Conservation (phyloP, 1,140 invertebrate genomes). For the Neodiprion virginianus region DNA sequence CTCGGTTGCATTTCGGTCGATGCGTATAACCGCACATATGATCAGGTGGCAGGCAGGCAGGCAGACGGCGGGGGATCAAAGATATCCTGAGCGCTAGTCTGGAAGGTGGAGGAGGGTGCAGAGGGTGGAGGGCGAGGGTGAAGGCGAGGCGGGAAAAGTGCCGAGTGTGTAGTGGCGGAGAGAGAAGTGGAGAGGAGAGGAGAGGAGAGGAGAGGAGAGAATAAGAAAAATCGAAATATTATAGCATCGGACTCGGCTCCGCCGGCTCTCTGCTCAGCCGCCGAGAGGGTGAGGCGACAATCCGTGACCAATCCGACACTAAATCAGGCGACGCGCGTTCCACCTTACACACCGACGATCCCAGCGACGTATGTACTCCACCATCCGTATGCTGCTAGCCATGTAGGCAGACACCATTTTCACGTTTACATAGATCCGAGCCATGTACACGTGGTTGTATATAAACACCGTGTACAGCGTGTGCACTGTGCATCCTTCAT, state of each 20-base stretch:
- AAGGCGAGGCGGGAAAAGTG: slow-evolving; percentile 12
- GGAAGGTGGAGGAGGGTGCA: slow-evolving; percentile 23
- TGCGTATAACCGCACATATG: slow-evolving; percentile 2
- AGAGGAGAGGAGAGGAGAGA: slow-evolving; percentile 33
- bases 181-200: slow-evolving; percentile 19
- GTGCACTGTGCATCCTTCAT: too few relatives aligned
- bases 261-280: slow-evolving; percentile 16
- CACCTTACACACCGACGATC: neutral
- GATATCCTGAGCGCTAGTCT: slow-evolving; percentile 20
- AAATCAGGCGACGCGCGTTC: slow-evolving; percentile 50
- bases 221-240: slow-evolving; percentile 26
- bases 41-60: slow-evolving; percentile 14
- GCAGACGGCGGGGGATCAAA: neutral
- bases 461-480: too few relatives aligned
- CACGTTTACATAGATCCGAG: too few relatives aligned
- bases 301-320: slow-evolving; percentile 55
- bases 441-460: too few relatives aligned
- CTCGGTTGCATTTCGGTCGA: neutral
- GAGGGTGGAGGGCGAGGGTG: neutral
- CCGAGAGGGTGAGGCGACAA: slow-evolving; percentile 49
- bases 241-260: slow-evolving; percentile 25
- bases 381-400: too few relatives aligned
- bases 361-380: too few relatives aligned
- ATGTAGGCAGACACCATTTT: too few relatives aligned
- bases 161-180: slow-evolving; percentile 11